A percentile compares a stretch with the other conserved stretches of the same genome.
These are phyloP conservation scores for Geodia barretti DNA, from an alignment of 37 sponge, comb jelly and placozoan genomes.

Conservation along the genomic window DNA sequence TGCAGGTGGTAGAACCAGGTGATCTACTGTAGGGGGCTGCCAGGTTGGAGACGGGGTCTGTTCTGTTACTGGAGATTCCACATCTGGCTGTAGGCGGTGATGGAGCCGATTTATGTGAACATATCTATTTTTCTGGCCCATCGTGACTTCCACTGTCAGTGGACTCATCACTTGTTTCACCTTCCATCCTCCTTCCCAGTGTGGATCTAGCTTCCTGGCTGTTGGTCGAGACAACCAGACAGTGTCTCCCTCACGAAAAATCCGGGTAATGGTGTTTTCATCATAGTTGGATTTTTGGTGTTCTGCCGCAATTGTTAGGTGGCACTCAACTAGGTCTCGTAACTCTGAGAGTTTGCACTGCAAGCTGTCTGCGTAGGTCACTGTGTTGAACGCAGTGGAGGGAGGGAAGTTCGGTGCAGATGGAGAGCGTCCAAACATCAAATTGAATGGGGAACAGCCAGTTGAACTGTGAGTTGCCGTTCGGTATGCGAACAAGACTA, in stretches of 20 bases:
- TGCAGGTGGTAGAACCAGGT: too few relatives aligned
- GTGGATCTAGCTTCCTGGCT: constrained; percentile 62
- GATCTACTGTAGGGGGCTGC: too few relatives aligned
- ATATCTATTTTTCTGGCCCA: too few relatives aligned
- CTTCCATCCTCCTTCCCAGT: constrained; percentile 76
- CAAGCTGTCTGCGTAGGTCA: constrained; percentile 18
- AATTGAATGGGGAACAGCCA: constrained; percentile 38
- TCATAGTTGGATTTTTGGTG: constrained; percentile 47
- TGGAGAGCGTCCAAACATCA: constrained; percentile 59
- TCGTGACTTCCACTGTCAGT: too few relatives aligned
- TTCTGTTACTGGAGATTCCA: too few relatives aligned
- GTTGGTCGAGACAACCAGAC: constrained; percentile 70
- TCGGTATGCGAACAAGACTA: constrained; percentile 50
- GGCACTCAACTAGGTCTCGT: too few relatives aligned
- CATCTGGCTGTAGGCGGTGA: too few relatives aligned
- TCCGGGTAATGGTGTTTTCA: not conserved
- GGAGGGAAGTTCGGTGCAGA: not conserved
- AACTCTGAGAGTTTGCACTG: constrained; percentile 36
- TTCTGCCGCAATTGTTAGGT: too few relatives aligned
- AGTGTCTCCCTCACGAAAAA: constrained; percentile 38
- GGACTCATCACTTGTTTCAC: too few relatives aligned
- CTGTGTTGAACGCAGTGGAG: constrained; percentile 18
- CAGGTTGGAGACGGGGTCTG: too few relatives aligned
- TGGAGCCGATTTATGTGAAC: too few relatives aligned
- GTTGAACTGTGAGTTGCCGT: constrained; percentile 52